These are phyloP conservation scores for Linnaemya tessellans DNA, from an alignment of 2,888 invertebrate species.

Conservation along the genomic window DNA sequence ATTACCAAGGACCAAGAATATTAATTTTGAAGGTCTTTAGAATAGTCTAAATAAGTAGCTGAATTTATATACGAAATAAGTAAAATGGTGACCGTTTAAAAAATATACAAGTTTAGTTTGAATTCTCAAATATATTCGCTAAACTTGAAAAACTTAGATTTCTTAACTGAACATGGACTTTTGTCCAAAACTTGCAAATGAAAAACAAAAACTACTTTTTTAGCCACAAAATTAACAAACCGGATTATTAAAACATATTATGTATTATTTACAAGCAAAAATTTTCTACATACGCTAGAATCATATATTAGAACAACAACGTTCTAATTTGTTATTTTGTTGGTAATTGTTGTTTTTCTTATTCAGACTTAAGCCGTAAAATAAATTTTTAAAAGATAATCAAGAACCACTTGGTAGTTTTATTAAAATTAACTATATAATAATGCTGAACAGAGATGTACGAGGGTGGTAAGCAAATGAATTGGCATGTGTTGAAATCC, in stretches of 20 bases:
- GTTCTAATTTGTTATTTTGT: not conserved
- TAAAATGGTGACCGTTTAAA: not conserved
- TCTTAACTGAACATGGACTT: not conserved
- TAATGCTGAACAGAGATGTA: not conserved
- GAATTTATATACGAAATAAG: too few species aligned
- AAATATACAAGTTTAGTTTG: not conserved
- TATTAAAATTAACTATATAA: not conserved
- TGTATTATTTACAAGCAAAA: not conserved
- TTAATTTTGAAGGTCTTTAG: too few species aligned
- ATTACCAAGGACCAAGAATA: too few species aligned
- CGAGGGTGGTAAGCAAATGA: not conserved
- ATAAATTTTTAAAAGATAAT: conserved; percentile 27
- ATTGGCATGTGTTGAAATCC: too few species aligned
- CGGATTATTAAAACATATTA: conserved; percentile 22
- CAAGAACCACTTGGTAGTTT: conserved; percentile 29
- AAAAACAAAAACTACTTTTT: not conserved
- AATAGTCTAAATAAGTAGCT: too few species aligned
- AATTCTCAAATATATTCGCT: not conserved
- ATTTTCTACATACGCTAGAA: conserved; percentile 4
- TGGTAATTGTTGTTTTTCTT: not conserved
- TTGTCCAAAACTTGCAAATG: not conserved
- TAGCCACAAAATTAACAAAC: conserved; percentile 20
- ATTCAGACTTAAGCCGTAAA: not conserved
- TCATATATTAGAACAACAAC: not conserved
- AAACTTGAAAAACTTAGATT: conserved; percentile 8